phyloP scores from a whole-genome alignment of 37 sponge, comb jelly and placozoan genomes.

The Tethya wilhelma region DNA sequence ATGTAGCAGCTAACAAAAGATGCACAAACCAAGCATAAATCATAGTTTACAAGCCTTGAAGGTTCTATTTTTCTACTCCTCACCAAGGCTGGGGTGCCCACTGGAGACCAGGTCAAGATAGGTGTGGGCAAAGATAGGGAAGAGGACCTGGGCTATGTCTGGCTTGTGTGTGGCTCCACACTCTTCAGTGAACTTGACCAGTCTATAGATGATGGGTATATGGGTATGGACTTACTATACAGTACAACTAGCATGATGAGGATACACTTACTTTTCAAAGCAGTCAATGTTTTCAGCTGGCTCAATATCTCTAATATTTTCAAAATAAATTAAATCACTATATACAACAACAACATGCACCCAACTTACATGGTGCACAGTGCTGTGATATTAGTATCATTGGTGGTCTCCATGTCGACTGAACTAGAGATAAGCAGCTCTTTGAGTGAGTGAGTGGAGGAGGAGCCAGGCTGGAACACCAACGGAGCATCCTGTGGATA shows the following conservation, averaged over 20 bases:
- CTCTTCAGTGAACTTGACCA: slow-evolving; percentile 19
- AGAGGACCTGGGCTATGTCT: slow-evolving; percentile 48
- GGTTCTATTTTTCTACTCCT: background rate
- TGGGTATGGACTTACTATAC: background rate
- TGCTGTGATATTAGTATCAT: slow-evolving; percentile 50
- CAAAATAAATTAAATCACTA: background rate
- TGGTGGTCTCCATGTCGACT: slow-evolving; percentile 59
- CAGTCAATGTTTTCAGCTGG: slow-evolving; percentile 13
- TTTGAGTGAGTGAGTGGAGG: slow-evolving; percentile 41
- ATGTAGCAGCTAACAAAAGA: slow-evolving; percentile 19
- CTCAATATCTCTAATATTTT: background rate
- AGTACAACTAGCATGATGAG: background rate
- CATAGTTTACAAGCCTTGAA: background rate
- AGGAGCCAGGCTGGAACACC: slow-evolving; percentile 1
- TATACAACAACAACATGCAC: background rate
- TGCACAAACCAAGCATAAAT: background rate
- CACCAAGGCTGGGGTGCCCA: slow-evolving; percentile 34
- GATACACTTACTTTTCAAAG: slow-evolving; percentile 42
- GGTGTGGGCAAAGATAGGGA: slow-evolving; percentile 53
- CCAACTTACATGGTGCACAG: slow-evolving; percentile 40
- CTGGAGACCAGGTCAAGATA: slow-evolving; percentile 53
- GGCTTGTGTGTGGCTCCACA: slow-evolving; percentile 12
- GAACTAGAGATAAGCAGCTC: slow-evolving; percentile 55
- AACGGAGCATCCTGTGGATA: slow-evolving; percentile 1
- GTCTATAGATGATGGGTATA: slow-evolving; percentile 4